Conservation (phyloP, 1,140 invertebrate genomes). For the Thaumatotibia leucotreta region DNA sequence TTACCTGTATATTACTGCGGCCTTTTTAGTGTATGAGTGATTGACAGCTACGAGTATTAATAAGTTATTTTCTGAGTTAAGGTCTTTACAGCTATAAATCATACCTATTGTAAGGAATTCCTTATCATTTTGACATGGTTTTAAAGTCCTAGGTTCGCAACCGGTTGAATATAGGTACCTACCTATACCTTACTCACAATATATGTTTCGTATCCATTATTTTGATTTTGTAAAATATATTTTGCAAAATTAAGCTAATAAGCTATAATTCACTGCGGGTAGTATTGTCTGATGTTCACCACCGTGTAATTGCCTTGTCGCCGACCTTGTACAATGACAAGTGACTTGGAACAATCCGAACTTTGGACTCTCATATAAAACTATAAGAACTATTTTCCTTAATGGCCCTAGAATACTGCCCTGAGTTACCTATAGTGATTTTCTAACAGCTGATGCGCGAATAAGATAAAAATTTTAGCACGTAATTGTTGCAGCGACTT, state of each 20-base stretch:
- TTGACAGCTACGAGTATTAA: too few species aligned
- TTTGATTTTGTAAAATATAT: background rate
- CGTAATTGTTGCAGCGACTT: background rate
- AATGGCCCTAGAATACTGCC: background rate
- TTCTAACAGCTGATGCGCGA: background rate
- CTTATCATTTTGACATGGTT: too few species aligned
- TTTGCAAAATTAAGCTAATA: background rate
- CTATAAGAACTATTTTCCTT: background rate
- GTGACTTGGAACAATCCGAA: background rate
- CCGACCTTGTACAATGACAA: slow-evolving; percentile 33
- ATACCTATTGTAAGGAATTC: too few species aligned
- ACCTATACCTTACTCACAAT: too few species aligned
- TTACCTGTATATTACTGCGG: too few species aligned
- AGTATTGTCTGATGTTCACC: slow-evolving; percentile 30
- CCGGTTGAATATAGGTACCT: too few species aligned
- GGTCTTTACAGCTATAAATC: too few species aligned
- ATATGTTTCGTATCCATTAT: background rate
- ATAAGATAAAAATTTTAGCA: background rate
- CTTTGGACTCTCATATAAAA: background rate
- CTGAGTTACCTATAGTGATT: background rate
- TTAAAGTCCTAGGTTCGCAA: too few species aligned
- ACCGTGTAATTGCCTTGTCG: slow-evolving; percentile 43
- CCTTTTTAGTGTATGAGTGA: too few species aligned
- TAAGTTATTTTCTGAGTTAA: too few species aligned
- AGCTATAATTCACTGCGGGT: background rate